These are phyloP conservation scores for Drosophila differens DNA, from an alignment of 2,888 invertebrate genomes.

Conservation along the genomic window DNA sequence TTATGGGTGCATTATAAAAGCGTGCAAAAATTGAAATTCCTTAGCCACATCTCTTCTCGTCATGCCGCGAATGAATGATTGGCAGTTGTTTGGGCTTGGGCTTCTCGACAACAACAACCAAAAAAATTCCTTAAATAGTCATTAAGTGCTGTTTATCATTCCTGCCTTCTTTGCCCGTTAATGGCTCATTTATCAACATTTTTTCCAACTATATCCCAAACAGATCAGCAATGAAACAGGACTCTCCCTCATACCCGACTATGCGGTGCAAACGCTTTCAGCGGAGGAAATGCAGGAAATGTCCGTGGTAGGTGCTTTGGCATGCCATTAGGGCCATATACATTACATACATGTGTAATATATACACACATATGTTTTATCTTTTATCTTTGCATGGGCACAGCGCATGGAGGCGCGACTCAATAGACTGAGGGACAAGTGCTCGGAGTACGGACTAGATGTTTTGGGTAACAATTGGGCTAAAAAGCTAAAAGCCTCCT, in stretches of 20 bases:
- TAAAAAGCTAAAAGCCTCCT: neutral
- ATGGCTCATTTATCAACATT: constrained; percentile 15
- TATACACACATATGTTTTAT: neutral
- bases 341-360: neutral
- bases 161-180: neutral
- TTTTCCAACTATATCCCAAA: constrained; percentile 15
- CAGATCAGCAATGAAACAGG: constrained; percentile 85
- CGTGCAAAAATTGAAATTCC: constrained; percentile 33
- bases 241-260: constrained; percentile 84
- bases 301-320: constrained; percentile 51
- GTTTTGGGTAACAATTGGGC: constrained; percentile 74
- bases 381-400: constrained; percentile 45
- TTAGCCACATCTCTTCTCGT: constrained; percentile 13
- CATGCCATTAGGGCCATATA: neutral
- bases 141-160: constrained; percentile 39
- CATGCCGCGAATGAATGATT: constrained; percentile 45
- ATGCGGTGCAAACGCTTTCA: constrained; percentile 83
- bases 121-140: constrained; percentile 35
- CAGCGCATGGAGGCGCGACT: constrained; percentile 84
- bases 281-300: constrained; percentile 84
- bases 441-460: constrained; percentile 84
- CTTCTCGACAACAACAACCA: constrained; percentile 1
- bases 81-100: constrained; percentile 57
- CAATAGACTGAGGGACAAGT: constrained; percentile 84
- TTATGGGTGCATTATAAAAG: constrained; percentile 46